These are phyloP conservation scores for Agapornis canus DNA, from an alignment of 2,797 vertebrate species.

Conservation along the genomic window DNA sequence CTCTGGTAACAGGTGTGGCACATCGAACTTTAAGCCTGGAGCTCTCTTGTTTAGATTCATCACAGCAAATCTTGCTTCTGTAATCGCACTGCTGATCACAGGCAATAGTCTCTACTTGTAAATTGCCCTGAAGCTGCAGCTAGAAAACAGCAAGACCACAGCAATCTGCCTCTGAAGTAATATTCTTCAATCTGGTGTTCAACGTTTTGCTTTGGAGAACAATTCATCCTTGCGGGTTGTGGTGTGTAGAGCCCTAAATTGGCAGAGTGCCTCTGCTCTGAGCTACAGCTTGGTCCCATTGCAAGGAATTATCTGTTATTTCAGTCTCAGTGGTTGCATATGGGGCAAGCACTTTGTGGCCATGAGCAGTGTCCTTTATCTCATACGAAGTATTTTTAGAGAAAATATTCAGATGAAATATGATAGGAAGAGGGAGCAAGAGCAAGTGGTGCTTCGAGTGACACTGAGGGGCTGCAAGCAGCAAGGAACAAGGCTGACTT, in stretches of 20 bases:
- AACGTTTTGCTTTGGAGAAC: neutral
- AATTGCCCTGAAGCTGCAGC: neutral
- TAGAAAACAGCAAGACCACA: conserved; percentile 1
- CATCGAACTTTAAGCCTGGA: neutral
- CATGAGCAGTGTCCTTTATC: neutral
- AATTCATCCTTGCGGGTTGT: neutral
- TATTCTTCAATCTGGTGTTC: neutral
- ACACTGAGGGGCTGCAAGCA: neutral
- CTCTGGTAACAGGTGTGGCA: neutral
- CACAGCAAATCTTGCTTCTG: neutral
- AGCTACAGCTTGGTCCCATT: neutral
- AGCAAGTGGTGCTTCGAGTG: neutral
- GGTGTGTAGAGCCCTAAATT: neutral
- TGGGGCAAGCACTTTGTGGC: neutral
- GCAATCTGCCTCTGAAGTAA: neutral
- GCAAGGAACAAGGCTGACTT: conserved; percentile 4
- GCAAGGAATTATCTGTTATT: neutral
- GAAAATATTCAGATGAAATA: neutral
- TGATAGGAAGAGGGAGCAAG: neutral
- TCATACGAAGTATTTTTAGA: neutral
- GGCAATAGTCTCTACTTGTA: neutral
- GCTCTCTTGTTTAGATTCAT: neutral
- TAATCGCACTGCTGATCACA: neutral
- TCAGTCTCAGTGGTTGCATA: neutral
- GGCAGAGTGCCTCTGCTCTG: neutral